A percentile compares a stretch with the other conserved stretches of the same genome.
Evolutionary conservation across 2,888 invertebrate genomes (phyloP).

Genomic region (Plebejus anna): DNA sequence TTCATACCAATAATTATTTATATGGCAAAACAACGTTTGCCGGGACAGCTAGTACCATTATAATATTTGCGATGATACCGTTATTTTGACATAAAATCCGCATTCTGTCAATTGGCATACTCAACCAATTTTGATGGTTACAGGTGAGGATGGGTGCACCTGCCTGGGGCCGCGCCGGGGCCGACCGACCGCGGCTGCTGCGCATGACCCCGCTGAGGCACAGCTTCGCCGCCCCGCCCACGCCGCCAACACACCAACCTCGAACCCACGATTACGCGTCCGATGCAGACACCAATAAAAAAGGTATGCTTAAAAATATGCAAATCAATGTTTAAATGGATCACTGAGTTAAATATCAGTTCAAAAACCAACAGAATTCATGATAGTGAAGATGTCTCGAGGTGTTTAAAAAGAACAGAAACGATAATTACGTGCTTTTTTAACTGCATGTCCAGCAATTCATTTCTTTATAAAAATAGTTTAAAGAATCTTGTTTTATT

Average conservation of each 20-base stretch:
- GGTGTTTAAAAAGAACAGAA: neutral
- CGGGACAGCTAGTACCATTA: neutral
- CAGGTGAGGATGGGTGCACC: constrained; percentile 63
- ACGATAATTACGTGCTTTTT: no score
- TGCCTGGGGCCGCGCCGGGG: constrained; percentile 70
- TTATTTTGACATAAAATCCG: neutral
- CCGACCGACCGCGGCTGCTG: constrained; percentile 76
- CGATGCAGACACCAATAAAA: constrained; percentile 81
- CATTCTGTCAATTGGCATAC: neutral
- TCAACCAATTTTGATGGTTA: constrained; percentile 26
- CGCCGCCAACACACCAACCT: constrained; percentile 64
- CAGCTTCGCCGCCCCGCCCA: constrained; percentile 77
- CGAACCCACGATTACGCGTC: constrained; percentile 76
- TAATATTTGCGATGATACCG: neutral
- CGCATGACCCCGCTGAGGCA: constrained; percentile 81
- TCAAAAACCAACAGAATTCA: neutral
- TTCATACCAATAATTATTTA: no score
- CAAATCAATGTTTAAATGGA: neutral
- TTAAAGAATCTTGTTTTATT: no score
- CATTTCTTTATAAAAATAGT: no score
- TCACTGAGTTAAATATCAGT: neutral
- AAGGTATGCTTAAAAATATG: constrained; percentile 55
- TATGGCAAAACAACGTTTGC: no score
- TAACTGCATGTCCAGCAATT: no score
- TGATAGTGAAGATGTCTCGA: neutral